Evolutionary conservation across 2,113 vertebrate genomes (phyloP).

Genomic region (Perca flavescens): DNA sequence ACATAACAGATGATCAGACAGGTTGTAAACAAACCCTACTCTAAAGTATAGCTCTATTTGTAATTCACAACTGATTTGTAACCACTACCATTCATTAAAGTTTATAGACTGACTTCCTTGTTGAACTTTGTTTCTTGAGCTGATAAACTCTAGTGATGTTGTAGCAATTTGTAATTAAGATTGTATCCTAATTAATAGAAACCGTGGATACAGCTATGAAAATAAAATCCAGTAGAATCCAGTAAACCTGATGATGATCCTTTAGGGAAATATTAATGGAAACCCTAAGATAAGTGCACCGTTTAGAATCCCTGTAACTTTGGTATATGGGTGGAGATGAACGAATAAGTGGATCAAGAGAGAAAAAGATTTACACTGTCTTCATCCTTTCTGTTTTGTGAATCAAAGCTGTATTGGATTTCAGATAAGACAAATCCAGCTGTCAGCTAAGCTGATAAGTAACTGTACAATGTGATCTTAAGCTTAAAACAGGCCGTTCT

Average conservation of each 20-base stretch:
- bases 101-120: too few relatives aligned
- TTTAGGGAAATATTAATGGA: background rate
- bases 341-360: constrained; percentile 9
- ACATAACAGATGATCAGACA: too few relatives aligned
- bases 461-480: constrained; percentile 35
- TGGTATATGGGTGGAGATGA: background rate
- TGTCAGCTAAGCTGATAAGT: constrained; percentile 40
- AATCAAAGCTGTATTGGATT: constrained; percentile 42
- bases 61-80: too few relatives aligned
- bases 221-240: too few relatives aligned
- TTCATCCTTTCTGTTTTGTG: constrained; percentile 32
- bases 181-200: background rate
- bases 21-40: too few relatives aligned
- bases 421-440: constrained; percentile 34
- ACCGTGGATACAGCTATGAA: background rate
- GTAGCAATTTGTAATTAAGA: too few relatives aligned
- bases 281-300: background rate
- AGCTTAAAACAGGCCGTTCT: constrained; percentile 28
- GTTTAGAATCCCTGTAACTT: background rate
- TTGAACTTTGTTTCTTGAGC: too few relatives aligned
- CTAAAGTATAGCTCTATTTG: too few relatives aligned
- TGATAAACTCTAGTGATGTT: too few relatives aligned
- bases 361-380: constrained; percentile 14
- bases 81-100: too few relatives aligned
- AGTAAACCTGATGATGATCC: background rate